phyloP scores from a whole-genome alignment of 2,888 invertebrate genomes.

The Drosophila maculinotata region DNA sequence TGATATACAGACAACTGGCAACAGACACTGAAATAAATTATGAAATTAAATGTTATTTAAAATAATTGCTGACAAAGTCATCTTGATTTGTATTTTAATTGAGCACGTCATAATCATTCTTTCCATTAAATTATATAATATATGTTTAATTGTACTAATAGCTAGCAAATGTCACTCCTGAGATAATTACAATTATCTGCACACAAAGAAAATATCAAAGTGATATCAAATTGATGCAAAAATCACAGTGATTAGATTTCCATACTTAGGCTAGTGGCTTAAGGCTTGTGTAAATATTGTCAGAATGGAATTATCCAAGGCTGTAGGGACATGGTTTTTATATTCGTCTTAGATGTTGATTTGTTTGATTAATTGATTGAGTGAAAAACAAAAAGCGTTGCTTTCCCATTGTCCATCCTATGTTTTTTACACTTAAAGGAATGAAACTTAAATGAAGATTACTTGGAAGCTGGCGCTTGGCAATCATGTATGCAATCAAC shows the following conservation, averaged over 20 bases:
- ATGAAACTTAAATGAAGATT: conserved; percentile 52
- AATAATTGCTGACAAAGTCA: not conserved
- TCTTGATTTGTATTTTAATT: conserved; percentile 12
- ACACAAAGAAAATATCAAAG: conserved; percentile 14
- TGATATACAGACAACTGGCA: not conserved
- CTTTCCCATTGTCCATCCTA: conserved; percentile 11
- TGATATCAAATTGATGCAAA: conserved; percentile 66
- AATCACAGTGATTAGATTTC: conserved; percentile 70
- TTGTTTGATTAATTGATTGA: conserved; percentile 71
- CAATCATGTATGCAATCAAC: conserved; percentile 59
- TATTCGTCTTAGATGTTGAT: conserved; percentile 57
- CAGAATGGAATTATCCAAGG: conserved; percentile 4
- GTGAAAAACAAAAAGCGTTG: conserved; percentile 12
- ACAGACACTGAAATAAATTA: conserved; percentile 1
- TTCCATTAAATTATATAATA: not conserved
- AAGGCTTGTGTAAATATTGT: conserved; percentile 14
- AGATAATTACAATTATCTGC: not conserved
- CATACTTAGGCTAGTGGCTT: conserved; percentile 28
- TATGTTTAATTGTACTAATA: not conserved
- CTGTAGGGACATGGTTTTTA: conserved; percentile 18
- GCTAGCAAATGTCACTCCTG: not conserved
- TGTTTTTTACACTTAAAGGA: conserved; percentile 47
- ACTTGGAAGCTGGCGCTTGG: conserved; percentile 17
- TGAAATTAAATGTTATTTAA: conserved; percentile 6
- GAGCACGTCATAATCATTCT: too few species aligned